Evolutionary conservation across 2,888 invertebrate species (phyloP), one percentile per base, ranked within the genome.

Genomic region (Amiota communis): DNA sequence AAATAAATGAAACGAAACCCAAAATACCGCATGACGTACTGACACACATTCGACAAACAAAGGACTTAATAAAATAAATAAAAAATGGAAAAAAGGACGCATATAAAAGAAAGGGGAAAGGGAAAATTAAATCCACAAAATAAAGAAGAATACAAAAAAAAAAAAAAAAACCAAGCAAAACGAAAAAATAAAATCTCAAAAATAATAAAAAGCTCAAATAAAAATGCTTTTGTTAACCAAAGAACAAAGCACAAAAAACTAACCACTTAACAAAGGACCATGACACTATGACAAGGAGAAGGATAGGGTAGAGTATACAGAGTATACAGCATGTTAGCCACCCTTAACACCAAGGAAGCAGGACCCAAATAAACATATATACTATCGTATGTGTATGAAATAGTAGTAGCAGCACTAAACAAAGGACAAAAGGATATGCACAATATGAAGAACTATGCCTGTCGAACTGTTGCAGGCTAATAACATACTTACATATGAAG

Each of bases 1-100:
- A 83, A 86, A 86, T 84, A 84, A 85, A 10, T 85, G 80, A 57
- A 67, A 64, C 8, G 36, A 36, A 36, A 36, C 36, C 36, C 6
- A 85, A 86, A 83, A 86, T 83, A 83, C 82, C 80, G 75, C 86
- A 85, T 83, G 83, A 83, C 83, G 86, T 78, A 86, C 83, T 83
- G 83, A 83, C 83, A 86, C 83, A 83, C 83, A 83, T 83, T 83
- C 78, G 73, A 75, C 79, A 64, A 80, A 85, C 86, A 85, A 65
- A 83, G 83, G 83, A 82, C 81, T 70, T 15, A 68, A 68, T 17
- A 15, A 68, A 59, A 53, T 36, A 70, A 79, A 79, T 78, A 74
- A 75, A 75, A 77, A 85, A 84, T 63, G 8, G 36, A 85, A 80
- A 82, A 83, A 70, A n/a, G 49, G 49, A 12, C 13, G 49, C 56